Evolutionary conservation across 2,888 invertebrate genomes (phyloP).

Genomic region (Parasteatoda lunata): DNA sequence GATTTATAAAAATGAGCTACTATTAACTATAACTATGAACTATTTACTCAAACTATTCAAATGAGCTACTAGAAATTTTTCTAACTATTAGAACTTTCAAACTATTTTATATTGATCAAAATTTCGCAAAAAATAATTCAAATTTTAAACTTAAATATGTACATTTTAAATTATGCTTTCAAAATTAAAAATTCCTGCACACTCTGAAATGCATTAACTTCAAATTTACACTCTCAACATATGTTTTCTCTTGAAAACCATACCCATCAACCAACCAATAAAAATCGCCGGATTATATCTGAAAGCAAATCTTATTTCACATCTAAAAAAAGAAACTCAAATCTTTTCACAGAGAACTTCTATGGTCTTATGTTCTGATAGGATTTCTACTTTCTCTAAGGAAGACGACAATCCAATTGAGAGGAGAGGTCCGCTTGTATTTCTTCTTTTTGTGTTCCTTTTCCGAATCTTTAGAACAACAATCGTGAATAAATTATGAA

Average conservation of each 20-base stretch:
- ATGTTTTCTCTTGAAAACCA: background rate
- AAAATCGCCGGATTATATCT: background rate
- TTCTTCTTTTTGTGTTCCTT: background rate
- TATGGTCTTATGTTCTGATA: background rate
- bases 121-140: too few species aligned
- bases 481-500: slow-evolving; percentile 2
- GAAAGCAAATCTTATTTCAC: background rate
- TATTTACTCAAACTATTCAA: too few species aligned
- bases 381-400: background rate
- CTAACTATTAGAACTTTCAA: too few species aligned
- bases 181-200: too few species aligned
- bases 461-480: background rate
- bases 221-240: too few species aligned
- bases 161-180: too few species aligned
- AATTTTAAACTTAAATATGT: too few species aligned
- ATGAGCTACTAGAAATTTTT: too few species aligned
- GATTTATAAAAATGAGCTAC: too few species aligned
- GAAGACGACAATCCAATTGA: background rate
- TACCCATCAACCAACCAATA: background rate
- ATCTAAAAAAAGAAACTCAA: background rate
- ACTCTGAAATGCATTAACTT: too few species aligned
- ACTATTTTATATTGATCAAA: too few species aligned
- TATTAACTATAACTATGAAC: too few species aligned
- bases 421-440: background rate
- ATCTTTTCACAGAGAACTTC: background rate